Evolutionary conservation across 2,888 invertebrate species (phyloP).

Genomic region (Terebella lapidaria): DNA sequence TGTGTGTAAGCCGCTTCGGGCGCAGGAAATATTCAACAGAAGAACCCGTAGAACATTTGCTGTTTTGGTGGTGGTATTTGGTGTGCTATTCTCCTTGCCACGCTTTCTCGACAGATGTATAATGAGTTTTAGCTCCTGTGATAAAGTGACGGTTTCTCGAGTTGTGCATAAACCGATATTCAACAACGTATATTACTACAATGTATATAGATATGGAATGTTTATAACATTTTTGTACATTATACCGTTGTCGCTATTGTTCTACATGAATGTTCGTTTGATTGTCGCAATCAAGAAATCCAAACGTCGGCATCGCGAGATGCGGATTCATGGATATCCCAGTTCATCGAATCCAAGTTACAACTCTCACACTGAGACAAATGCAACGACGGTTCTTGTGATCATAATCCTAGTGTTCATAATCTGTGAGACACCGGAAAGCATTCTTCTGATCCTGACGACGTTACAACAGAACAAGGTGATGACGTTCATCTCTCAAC

Average conservation of each 20-base stretch:
- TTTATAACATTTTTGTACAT: slow-evolving; percentile 22
- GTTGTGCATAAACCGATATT: slow-evolving; percentile 18
- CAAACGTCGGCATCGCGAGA: slow-evolving; percentile 5
- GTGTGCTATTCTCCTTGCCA: slow-evolving; percentile 22
- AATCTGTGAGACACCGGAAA: slow-evolving; percentile 25
- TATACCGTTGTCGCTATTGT: slow-evolving; percentile 18
- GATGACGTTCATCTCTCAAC: neutral
- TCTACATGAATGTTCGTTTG: slow-evolving; percentile 19
- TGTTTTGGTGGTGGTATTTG: slow-evolving; percentile 13
- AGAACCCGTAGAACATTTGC: slow-evolving; percentile 10
- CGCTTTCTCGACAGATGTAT: slow-evolving; percentile 22
- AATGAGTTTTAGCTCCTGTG: slow-evolving; percentile 4
- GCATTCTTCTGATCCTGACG: slow-evolving; percentile 12
- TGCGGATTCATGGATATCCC: neutral
- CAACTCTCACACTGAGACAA: slow-evolving; percentile 13
- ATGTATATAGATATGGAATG: slow-evolving; percentile 21
- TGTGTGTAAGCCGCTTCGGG: slow-evolving; percentile 21
- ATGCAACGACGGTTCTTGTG: slow-evolving; percentile 25
- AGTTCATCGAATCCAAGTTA: neutral
- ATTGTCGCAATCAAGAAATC: slow-evolving; percentile 21
- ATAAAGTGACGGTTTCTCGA: neutral
- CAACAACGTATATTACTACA: slow-evolving; percentile 14
- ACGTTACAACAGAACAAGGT: slow-evolving; percentile 1
- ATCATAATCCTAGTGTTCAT: slow-evolving; percentile 23
- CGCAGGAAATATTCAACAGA: slow-evolving; percentile 17